Evolutionary conservation across 2,113 vertebrate species (phyloP).

Genomic region (Nesoenas mayeri): DNA sequence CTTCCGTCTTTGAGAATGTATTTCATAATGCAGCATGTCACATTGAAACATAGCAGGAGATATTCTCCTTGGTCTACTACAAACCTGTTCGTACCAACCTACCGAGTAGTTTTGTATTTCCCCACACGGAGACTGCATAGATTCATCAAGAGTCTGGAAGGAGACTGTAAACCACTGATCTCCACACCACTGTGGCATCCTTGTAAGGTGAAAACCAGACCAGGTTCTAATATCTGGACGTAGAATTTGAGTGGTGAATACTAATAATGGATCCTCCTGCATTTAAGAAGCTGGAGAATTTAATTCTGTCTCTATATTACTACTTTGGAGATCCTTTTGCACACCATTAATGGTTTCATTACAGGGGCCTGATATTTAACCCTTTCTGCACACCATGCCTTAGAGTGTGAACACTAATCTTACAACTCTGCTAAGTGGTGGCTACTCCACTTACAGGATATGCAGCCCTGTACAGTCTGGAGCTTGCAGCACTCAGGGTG

Average conservation of each 20-base stretch:
- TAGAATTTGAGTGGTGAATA: neutral
- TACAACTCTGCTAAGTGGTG: neutral
- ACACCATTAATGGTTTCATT: neutral
- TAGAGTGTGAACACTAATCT: neutral
- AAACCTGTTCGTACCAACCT: neutral
- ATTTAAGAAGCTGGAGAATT: neutral
- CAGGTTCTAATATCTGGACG: neutral
- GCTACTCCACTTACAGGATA: neutral
- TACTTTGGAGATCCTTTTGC: neutral
- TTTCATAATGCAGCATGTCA: neutral
- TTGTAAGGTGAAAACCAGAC: neutral
- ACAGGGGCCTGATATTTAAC: neutral
- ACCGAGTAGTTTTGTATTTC: neutral
- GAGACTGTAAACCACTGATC: neutral
- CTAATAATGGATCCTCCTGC: neutral
- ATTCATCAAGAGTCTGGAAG: neutral
- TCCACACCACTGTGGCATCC: neutral
- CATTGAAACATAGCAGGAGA: neutral
- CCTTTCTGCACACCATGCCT: neutral
- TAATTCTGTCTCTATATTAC: neutral
- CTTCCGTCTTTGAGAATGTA: slow-evolving; percentile 7
- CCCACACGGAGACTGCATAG: neutral
- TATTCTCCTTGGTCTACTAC: neutral
- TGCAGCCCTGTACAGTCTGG: neutral
- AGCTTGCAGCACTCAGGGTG: neutral